These are phyloP conservation scores for Dryococelus australis DNA, from an alignment of 2,888 invertebrate species.

Conservation along the genomic window DNA sequence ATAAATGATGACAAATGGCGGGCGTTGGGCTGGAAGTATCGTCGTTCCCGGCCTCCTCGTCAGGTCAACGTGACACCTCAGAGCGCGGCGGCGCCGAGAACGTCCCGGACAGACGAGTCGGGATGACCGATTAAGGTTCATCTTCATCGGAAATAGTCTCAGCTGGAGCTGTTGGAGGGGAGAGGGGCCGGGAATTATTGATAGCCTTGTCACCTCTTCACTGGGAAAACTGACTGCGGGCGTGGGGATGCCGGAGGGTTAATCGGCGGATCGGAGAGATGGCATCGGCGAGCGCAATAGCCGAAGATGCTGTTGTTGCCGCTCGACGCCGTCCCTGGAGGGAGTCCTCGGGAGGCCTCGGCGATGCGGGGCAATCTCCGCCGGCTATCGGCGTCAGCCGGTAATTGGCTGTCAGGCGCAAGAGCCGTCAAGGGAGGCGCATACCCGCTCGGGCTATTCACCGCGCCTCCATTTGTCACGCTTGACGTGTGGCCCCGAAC, in stretches of 20 bases:
- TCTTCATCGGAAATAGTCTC: not conserved
- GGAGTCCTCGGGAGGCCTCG: not conserved
- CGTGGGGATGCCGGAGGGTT: not conserved
- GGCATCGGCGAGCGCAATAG: too few relatives aligned
- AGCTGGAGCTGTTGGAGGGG: not conserved
- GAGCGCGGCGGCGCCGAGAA: not conserved
- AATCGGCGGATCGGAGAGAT: too few relatives aligned
- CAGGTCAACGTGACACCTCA: too few relatives aligned
- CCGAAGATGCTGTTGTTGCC: not conserved
- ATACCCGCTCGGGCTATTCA: too few relatives aligned
- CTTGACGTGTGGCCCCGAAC: not conserved
- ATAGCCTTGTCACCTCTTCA: not conserved
- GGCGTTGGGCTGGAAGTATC: too few relatives aligned
- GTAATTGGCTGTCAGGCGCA: conserved; percentile 9
- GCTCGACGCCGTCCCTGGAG: not conserved
- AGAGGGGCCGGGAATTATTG: not conserved
- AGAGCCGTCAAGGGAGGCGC: not conserved
- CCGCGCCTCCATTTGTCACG: not conserved
- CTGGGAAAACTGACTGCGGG: not conserved
- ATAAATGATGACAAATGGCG: too few relatives aligned
- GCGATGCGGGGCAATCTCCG: too few relatives aligned
- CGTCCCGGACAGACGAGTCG: not conserved
- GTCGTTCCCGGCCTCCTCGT: too few relatives aligned
- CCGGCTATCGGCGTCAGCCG: not conserved
- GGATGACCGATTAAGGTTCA: not conserved